A percentile compares a stretch with the other conserved stretches of the same genome.
These are phyloP conservation scores for Hemithea aestivaria DNA, from an alignment of 2,888 invertebrate species.

Conservation along the genomic window DNA sequence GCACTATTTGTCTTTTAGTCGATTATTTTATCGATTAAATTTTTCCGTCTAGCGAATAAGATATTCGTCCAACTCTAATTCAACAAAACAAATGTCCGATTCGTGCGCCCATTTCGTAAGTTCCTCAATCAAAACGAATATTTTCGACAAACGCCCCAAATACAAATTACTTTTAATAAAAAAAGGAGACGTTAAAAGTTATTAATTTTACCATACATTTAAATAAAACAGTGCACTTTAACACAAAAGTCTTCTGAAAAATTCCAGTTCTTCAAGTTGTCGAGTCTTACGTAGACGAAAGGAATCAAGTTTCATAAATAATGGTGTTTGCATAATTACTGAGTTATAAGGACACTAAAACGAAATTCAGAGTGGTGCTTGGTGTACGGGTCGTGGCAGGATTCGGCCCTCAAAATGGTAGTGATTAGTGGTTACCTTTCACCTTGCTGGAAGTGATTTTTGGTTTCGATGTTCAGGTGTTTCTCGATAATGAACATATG, in stretches of 20 bases:
- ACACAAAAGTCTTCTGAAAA: constrained; percentile 29
- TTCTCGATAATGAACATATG: constrained; percentile 51
- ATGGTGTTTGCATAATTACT: constrained; percentile 62
- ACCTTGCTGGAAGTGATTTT: constrained; percentile 70
- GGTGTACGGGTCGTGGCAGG: constrained; percentile 33
- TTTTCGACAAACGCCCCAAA: constrained; percentile 63
- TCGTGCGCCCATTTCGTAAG: constrained; percentile 78
- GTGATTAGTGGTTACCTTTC: constrained; percentile 68
- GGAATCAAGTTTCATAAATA: constrained; percentile 77
- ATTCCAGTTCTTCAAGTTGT: constrained; percentile 46
- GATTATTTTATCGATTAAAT: constrained; percentile 2
- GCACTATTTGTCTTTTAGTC: constrained; percentile 7
- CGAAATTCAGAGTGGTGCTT: constrained; percentile 28
- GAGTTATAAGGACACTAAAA: constrained; percentile 40
- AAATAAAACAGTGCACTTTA: constrained; percentile 5
- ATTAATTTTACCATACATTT: constrained; percentile 22
- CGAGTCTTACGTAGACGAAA: constrained; percentile 60
- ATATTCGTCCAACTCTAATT: constrained; percentile 38
- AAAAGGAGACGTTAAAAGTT: constrained; percentile 10
- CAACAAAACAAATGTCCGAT: constrained; percentile 79
- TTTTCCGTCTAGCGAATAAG: too few relatives aligned
- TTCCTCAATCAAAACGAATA: constrained; percentile 65
- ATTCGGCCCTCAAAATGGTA: constrained; percentile 58
- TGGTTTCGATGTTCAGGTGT: constrained; percentile 70
- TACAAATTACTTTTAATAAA: constrained; percentile 37